Evolutionary conservation across 1,140 invertebrate genomes (phyloP).

Genomic region (Octopus bimaculoides): DNA sequence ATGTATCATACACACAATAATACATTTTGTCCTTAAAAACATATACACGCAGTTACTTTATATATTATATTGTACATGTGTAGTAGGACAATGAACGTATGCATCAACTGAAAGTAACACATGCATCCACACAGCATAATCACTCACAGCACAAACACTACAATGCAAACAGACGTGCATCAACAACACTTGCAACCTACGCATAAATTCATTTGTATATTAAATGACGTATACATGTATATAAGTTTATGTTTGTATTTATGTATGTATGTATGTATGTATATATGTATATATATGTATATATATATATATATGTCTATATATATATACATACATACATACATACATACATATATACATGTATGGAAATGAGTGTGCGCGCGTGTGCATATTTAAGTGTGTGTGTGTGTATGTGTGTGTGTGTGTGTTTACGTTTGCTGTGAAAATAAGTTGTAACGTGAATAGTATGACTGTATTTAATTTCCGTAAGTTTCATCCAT

Average conservation of each 20-base stretch:
- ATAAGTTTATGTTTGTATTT: neutral
- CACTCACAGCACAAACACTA: neutral
- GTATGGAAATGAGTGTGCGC: conserved; percentile 13
- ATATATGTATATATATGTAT: neutral
- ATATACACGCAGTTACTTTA: neutral
- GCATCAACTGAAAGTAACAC: neutral
- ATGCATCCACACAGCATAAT: neutral
- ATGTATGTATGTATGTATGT: neutral
- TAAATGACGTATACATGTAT: neutral
- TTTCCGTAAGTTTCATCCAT: no score
- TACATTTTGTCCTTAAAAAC: neutral
- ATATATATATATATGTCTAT: neutral
- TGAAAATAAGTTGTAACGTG: no score
- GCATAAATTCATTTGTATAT: neutral
- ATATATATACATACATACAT: neutral
- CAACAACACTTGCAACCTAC: neutral
- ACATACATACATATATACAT: neutral
- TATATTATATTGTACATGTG: neutral
- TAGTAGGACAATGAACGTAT: neutral
- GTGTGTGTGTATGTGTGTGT: no score
- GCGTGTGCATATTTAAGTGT: conserved; percentile 21
- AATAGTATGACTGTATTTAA: no score
- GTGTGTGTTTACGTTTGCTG: no score
- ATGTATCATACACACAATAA: neutral
- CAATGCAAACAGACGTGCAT: neutral